Evolutionary conservation across 2,113 vertebrate genomes (phyloP).

Genomic region (Lampris megalopsis): DNA sequence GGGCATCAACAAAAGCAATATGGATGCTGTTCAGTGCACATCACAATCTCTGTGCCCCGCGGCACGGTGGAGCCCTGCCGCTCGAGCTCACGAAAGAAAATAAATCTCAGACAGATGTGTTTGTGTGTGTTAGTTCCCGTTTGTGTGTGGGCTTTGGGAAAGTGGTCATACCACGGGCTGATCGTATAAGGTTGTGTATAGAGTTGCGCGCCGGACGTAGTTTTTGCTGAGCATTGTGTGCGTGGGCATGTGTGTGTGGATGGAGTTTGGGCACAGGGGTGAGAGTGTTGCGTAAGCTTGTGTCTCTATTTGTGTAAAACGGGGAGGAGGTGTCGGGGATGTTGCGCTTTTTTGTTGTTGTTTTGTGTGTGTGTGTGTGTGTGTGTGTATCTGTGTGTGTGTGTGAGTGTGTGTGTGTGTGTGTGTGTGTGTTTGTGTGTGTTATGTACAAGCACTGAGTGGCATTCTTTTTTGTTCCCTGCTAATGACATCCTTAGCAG

Average conservation of each 20-base stretch:
- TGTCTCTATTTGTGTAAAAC: constrained; percentile 1
- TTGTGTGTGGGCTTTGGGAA: constrained; percentile 65
- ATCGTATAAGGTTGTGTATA: constrained; percentile 41
- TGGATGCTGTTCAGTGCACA: not conserved
- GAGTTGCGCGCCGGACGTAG: constrained; percentile 7
- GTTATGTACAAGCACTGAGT: constrained; percentile 61
- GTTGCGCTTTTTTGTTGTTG: not conserved
- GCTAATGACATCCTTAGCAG: constrained; percentile 84
- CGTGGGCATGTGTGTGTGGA: constrained; percentile 44
- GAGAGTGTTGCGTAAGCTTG: not conserved
- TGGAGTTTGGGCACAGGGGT: not conserved
- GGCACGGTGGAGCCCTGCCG: not conserved
- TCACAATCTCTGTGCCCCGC: not conserved
- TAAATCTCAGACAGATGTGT: constrained; percentile 39
- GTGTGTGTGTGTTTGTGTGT: constrained; percentile 4
- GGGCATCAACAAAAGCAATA: constrained; percentile 2
- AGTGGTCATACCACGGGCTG: constrained; percentile 56
- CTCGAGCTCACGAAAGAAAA: constrained; percentile 56
- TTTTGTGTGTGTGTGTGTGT: constrained; percentile 5
- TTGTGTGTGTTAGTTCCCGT: constrained; percentile 39
- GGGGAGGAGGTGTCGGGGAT: not conserved
- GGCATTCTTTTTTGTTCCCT: constrained; percentile 69
- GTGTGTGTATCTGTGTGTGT: constrained; percentile 6
- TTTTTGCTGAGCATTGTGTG: constrained; percentile 18
- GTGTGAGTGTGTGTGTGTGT: constrained; percentile 4